Conservation (phyloP, 2,888 invertebrate genomes). For the Steromphala cineraria region DNA sequence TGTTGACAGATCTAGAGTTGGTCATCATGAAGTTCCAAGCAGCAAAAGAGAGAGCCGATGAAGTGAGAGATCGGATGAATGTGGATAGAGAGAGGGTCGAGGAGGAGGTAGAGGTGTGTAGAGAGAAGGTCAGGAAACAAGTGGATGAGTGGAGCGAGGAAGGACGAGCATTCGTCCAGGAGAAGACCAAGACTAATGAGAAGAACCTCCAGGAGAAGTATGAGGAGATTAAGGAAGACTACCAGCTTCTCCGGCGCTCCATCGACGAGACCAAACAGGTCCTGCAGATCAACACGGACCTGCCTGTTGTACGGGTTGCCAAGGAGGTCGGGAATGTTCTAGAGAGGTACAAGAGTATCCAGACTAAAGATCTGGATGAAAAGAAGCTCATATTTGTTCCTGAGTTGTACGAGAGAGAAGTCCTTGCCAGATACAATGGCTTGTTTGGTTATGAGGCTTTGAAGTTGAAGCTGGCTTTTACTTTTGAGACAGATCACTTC, state of each 20-base stretch:
- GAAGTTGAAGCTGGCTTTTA: slow-evolving; percentile 2
- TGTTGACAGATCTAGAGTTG: not conserved
- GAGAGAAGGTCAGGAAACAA: not conserved
- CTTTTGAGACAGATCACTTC: slow-evolving; percentile 15
- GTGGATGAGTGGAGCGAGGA: slow-evolving; percentile 16
- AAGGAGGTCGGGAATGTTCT: slow-evolving; percentile 19
- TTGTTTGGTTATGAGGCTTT: slow-evolving; percentile 20
- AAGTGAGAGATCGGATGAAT: slow-evolving; percentile 8
- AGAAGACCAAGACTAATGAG: not conserved
- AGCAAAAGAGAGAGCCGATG: not conserved
- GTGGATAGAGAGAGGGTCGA: not conserved
- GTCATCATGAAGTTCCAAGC: not conserved
- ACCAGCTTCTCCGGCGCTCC: slow-evolving; percentile 7
- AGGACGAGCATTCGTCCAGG: slow-evolving; percentile 3
- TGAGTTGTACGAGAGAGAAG: not conserved
- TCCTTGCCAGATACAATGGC: slow-evolving; percentile 4
- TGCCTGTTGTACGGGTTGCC: slow-evolving; percentile 16
- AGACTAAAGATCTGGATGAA: slow-evolving; percentile 13
- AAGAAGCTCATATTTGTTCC: slow-evolving; percentile 19
- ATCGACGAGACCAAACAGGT: slow-evolving; percentile 14
- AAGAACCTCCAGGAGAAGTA: not conserved
- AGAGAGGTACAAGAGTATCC: not conserved
- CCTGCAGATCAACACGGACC: not conserved
- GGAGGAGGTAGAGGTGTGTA: not conserved
- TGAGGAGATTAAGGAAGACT: slow-evolving; percentile 21